Evolutionary conservation across 2,888 invertebrate species (phyloP).

Genomic region (Acanthacorydalis orientalis): DNA sequence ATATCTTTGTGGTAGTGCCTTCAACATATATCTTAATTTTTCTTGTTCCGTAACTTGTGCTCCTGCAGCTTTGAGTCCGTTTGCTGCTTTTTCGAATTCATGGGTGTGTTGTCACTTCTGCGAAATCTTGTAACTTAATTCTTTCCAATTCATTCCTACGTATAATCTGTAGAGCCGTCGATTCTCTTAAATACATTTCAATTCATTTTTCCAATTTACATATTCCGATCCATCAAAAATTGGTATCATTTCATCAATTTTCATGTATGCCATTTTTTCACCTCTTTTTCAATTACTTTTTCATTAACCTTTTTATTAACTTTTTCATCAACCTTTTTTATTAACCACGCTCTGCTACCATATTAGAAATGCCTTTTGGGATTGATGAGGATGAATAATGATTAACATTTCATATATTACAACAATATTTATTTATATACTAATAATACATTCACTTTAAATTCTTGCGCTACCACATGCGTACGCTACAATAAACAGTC

Average conservation of each 20-base stretch:
- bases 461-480: no score
- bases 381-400: no score
- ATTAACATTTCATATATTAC: not conserved
- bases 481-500: no score
- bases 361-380: not conserved
- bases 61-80: slow-evolving; percentile 13
- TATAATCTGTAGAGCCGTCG: slow-evolving; percentile 9
- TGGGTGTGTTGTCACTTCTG: slow-evolving; percentile 9
- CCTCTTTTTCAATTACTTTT: not conserved
- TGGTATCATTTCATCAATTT: slow-evolving; percentile 9
- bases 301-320: not conserved
- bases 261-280: slow-evolving; percentile 6
- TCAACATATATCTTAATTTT: slow-evolving; percentile 15
- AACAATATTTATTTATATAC: not conserved
- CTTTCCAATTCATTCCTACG: slow-evolving; percentile 9
- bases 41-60: slow-evolving; percentile 13
- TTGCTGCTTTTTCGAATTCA: slow-evolving; percentile 14
- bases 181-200: slow-evolving; percentile 6
- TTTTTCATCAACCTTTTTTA: not conserved
- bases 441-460: no score
- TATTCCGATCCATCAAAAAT: slow-evolving; percentile 10
- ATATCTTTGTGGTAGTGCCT: slow-evolving; percentile 11
- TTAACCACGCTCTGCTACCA: not conserved
- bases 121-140: slow-evolving; percentile 9
- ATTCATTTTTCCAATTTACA: slow-evolving; percentile 9